Evolutionary conservation across 1,140 invertebrate species (phyloP).

Genomic region (Caerostris darwini): DNA sequence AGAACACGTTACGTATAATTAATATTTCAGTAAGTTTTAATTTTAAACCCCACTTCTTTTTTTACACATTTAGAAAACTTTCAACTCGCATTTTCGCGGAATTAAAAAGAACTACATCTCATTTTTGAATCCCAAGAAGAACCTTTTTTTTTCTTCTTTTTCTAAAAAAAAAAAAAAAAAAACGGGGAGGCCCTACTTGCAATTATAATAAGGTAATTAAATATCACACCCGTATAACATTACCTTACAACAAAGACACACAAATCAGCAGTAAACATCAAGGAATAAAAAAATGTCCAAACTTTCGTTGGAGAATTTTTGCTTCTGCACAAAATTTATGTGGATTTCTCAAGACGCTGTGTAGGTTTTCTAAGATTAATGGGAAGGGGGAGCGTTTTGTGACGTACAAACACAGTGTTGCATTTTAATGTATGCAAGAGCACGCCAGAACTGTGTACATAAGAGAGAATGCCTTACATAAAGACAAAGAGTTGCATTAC

Average conservation of each 20-base stretch:
- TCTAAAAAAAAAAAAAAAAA: neutral
- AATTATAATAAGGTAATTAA: conserved; percentile 20
- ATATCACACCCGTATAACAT: neutral
- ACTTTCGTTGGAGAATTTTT: neutral
- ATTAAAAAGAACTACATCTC: no score
- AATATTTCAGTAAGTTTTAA: no score
- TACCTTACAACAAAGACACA: neutral
- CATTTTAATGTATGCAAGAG: conserved; percentile 49
- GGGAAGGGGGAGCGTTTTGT: conserved; percentile 1
- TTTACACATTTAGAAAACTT: no score
- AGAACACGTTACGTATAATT: no score
- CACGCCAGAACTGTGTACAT: conserved; percentile 27
- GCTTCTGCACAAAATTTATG: conserved; percentile 28
- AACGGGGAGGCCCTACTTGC: neutral
- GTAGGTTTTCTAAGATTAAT: conserved; percentile 61
- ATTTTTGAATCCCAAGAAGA: no score
- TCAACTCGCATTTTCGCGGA: no score
- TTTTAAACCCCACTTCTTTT: no score
- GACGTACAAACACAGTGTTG: conserved; percentile 48
- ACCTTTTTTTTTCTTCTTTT: neutral
- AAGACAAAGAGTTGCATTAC: conserved; percentile 49
- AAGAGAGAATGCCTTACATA: neutral
- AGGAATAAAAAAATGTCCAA: neutral
- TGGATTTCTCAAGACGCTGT: neutral
- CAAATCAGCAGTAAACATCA: neutral